Conservation (phyloP, 1,140 invertebrate genomes). For the Trypoxylus dichotomus region DNA sequence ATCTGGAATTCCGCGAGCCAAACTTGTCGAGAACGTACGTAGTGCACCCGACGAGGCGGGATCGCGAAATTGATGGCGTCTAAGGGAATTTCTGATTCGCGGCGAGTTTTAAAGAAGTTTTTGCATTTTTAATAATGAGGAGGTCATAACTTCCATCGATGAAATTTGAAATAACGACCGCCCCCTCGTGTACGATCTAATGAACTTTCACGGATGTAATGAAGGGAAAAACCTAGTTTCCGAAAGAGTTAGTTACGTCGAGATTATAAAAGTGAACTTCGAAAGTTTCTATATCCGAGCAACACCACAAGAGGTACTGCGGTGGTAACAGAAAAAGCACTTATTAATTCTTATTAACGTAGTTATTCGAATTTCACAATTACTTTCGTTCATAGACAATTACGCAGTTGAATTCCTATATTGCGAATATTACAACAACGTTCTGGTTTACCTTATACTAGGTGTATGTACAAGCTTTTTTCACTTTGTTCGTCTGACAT, state of each 20-base stretch:
- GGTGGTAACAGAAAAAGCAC: too few species aligned
- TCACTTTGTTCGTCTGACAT: too few species aligned
- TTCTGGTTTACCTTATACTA: too few species aligned
- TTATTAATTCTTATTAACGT: too few species aligned
- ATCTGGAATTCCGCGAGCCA: background rate
- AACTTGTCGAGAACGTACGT: background rate
- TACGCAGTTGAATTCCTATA: too few species aligned
- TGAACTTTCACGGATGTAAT: background rate
- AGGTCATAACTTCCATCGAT: background rate
- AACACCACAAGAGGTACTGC: too few species aligned
- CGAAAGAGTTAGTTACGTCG: background rate
- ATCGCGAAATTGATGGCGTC: background rate
- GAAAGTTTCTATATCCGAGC: too few species aligned
- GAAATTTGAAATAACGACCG: constrained; percentile 1
- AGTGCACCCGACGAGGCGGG: background rate
- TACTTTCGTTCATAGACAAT: too few species aligned
- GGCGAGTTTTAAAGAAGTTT: constrained; percentile 13
- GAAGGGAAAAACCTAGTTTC: background rate
- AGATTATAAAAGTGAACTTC: background rate
- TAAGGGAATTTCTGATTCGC: background rate
- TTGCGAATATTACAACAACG: too few species aligned
- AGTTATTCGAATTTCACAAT: too few species aligned
- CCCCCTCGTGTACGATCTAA: background rate
- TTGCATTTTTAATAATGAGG: constrained; percentile 11
- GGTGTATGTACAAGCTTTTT: too few species aligned